phyloP scores from a whole-genome alignment of 2,113 vertebrate genomes.

The Gnathonemus longibarbis region DNA sequence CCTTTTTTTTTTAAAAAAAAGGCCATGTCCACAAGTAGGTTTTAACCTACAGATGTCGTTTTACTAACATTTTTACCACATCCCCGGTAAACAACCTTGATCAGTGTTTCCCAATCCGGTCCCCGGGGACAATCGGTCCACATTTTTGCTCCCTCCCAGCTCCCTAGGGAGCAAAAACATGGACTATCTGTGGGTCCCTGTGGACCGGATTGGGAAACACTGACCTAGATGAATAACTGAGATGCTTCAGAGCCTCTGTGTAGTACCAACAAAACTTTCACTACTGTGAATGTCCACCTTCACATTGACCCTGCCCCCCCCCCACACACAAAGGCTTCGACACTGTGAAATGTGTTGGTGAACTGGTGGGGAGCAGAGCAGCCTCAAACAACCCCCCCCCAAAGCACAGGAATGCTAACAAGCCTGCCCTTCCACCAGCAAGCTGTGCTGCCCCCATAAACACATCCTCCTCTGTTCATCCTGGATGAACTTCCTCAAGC shows the following conservation, averaged over 20 bases:
- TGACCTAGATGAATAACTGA: not conserved
- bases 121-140: not conserved
- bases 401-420: slow-evolving; percentile 16
- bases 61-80: not conserved
- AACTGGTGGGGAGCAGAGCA: not conserved
- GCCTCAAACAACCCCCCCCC: not conserved
- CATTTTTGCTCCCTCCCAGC: too few relatives aligned
- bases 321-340: not conserved
- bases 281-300: not conserved
- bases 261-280: not conserved
- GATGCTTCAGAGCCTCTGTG: not conserved
- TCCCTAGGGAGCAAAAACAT: too few relatives aligned
- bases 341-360: not conserved
- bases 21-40: not conserved
- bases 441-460: not conserved
- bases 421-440: not conserved
- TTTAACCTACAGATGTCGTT: not conserved
- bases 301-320: not conserved
- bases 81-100: not conserved
- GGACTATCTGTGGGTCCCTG: too few relatives aligned
- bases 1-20: not conserved
- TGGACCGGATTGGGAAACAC: too few relatives aligned
- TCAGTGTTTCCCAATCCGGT: not conserved
- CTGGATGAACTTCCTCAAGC: not conserved
- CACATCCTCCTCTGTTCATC: not conserved